These are phyloP conservation scores for Epinephelus awoara DNA, from an alignment of 2,797 vertebrate genomes.

Conservation along the genomic window DNA sequence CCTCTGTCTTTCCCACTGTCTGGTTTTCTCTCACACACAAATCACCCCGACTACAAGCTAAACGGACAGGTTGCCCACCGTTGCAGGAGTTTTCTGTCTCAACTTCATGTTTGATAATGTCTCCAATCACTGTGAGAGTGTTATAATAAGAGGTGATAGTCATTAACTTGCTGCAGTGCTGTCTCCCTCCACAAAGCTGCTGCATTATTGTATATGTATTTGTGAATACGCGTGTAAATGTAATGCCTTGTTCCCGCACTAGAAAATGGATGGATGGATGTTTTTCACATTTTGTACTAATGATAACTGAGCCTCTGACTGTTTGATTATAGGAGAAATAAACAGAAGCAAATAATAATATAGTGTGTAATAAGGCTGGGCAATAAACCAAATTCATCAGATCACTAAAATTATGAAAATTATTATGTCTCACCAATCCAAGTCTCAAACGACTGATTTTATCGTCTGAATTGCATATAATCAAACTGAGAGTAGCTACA, in stretches of 20 bases:
- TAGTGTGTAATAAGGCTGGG: neutral
- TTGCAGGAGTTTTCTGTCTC: slow-evolving; percentile 40
- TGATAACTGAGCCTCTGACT: slow-evolving; percentile 1
- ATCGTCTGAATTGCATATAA: neutral
- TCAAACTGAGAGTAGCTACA: too few species aligned
- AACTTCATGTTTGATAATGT: slow-evolving; percentile 41
- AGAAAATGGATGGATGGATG: neutral
- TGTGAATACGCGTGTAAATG: neutral
- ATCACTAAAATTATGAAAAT: neutral
- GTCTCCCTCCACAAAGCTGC: slow-evolving; percentile 6
- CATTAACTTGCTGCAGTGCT: neutral
- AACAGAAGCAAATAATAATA: slow-evolving; percentile 17
- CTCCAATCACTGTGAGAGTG: slow-evolving; percentile 19
- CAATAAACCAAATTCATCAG: neutral
- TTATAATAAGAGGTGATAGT: slow-evolving; percentile 6
- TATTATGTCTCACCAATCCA: neutral
- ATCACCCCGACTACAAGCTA: slow-evolving; percentile 28
- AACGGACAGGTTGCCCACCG: slow-evolving; percentile 39
- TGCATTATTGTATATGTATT: slow-evolving; percentile 16
- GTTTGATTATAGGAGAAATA: slow-evolving; percentile 4
- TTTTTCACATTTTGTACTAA: slow-evolving; percentile 15
- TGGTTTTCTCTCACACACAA: slow-evolving; percentile 41
- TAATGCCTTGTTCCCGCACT: neutral
- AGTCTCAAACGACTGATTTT: neutral
- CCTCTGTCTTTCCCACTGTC: slow-evolving; percentile 43